These are phyloP conservation scores for Rhynchotus rufescens DNA, from an alignment of 2,797 vertebrate species.

Conservation along the genomic window DNA sequence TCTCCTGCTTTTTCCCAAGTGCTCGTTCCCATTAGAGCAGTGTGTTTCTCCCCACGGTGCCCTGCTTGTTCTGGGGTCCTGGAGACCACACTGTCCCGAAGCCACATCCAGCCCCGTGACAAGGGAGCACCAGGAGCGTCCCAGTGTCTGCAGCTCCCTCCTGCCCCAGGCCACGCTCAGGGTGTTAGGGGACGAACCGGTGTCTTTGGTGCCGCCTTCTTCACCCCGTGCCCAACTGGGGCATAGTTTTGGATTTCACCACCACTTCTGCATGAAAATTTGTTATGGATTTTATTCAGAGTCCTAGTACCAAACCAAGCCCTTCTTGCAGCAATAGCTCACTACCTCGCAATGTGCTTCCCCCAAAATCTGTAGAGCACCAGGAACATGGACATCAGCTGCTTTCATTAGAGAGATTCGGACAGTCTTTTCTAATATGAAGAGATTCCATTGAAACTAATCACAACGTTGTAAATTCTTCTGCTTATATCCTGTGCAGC, in stretches of 20 bases:
- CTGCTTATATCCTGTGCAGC: not conserved
- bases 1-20: constrained; percentile 29
- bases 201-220: not conserved
- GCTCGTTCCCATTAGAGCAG: not conserved
- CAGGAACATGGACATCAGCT: not conserved
- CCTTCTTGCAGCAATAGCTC: not conserved
- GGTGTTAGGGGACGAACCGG: too few relatives aligned
- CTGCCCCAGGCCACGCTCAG: too few relatives aligned
- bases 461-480: not conserved
- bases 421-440: not conserved
- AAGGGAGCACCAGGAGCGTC: not conserved
- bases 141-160: not conserved
- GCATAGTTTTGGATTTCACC: not conserved
- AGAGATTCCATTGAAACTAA: not conserved
- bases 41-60: not conserved
- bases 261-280: not conserved
- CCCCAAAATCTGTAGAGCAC: not conserved
- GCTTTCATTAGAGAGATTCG: not conserved
- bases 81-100: not conserved
- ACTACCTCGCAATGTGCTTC: not conserved
- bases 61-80: not conserved
- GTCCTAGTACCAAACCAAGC: not conserved
- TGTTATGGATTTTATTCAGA: not conserved
- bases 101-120: not conserved
- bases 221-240: too few relatives aligned